Percentiles rank a stretch among this genome's conserved stretches.
phyloP scores from a whole-genome alignment of 2,113 vertebrate species.

The Perognathus longimembris region DNA sequence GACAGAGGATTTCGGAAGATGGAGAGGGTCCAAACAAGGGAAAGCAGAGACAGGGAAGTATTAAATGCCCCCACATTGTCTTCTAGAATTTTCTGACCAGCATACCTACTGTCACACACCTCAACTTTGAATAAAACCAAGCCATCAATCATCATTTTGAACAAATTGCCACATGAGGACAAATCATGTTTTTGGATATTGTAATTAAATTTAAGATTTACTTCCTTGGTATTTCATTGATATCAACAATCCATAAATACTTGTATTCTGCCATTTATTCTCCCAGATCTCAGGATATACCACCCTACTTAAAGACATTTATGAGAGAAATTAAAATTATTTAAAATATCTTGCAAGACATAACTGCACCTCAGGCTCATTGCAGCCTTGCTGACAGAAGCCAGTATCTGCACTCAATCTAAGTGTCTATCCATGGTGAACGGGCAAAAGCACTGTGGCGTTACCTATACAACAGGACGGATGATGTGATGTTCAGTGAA shows the following conservation, averaged over 20 bases:
- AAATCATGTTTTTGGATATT: not conserved
- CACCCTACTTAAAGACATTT: not conserved
- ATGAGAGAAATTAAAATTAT: not conserved
- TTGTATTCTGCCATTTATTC: conserved; percentile 9
- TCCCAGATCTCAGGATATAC: not conserved
- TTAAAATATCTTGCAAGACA: not conserved
- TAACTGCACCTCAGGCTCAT: not conserved
- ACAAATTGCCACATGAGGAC: not conserved
- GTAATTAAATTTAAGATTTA: not conserved
- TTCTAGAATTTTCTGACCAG: not conserved
- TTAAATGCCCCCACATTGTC: not conserved
- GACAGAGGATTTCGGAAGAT: not conserved
- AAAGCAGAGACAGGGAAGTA: not conserved
- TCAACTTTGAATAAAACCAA: not conserved
- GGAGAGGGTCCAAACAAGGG: fast-evolving
- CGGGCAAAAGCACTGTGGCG: not conserved
- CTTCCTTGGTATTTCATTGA: not conserved
- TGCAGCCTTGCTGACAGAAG: not conserved
- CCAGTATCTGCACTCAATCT: not conserved
- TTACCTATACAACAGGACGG: not conserved
- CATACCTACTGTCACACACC: not conserved
- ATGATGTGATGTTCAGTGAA: not conserved
- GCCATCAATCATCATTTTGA: not conserved
- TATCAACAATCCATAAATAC: not conserved
- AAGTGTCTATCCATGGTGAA: not conserved